Percentiles rank a stretch among this genome's conserved stretches.
Evolutionary conservation across 2,888 invertebrate genomes (phyloP).

Genomic region (Melieria crassipennis): DNA sequence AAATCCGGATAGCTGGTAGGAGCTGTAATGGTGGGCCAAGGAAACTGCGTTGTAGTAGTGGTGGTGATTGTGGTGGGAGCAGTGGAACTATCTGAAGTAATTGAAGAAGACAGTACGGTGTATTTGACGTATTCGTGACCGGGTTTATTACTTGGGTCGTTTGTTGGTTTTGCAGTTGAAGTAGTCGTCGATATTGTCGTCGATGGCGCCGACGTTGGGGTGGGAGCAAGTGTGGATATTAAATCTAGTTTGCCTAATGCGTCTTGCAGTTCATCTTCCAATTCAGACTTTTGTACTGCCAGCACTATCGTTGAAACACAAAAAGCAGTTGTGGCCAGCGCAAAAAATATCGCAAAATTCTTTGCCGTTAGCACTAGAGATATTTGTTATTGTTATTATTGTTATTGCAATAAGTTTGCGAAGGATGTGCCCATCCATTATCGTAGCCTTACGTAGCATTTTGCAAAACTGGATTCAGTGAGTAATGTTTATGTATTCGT

Average conservation of each 20-base stretch:
- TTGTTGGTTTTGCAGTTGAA: constrained; percentile 8
- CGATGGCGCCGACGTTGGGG: constrained; percentile 31
- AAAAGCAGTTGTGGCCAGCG: constrained; percentile 61
- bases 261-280: constrained; percentile 56
- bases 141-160: background rate
- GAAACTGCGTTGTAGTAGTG: background rate
- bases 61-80: constrained; percentile 15
- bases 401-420: background rate
- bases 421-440: background rate
- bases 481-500: no score
- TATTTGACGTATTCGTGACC: background rate
- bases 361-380: constrained; percentile 54
- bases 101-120: constrained; percentile 15
- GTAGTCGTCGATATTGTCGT: constrained; percentile 35
- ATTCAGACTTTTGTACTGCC: constrained; percentile 64
- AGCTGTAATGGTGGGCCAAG: background rate
- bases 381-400: no score
- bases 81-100: background rate
- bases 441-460: constrained; percentile 12
- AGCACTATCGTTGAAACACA: constrained; percentile 69
- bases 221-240: constrained; percentile 31
- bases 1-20: constrained; percentile 52
- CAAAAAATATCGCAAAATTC: constrained; percentile 55
- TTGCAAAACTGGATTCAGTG: background rate
- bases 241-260: constrained; percentile 54